phyloP scores from a whole-genome alignment of 2,797 vertebrate species.

The Euphonia xanthogaster region DNA sequence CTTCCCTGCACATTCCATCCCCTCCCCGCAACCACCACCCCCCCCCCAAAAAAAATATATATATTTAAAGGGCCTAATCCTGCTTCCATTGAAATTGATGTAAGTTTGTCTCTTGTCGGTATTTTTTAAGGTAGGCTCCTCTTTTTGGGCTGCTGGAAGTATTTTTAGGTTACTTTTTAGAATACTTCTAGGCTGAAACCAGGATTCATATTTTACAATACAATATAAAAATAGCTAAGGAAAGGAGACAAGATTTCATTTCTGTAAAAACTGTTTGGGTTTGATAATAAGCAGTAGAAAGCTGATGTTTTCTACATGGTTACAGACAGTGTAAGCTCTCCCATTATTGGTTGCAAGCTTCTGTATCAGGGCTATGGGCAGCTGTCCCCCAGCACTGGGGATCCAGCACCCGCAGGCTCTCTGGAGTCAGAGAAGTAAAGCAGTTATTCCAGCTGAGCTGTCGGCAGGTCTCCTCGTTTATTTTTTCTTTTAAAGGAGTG shows the following conservation, averaged over 20 bases:
- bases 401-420: neutral
- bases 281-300: neutral
- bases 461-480: neutral
- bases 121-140: neutral
- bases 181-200: neutral
- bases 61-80: slow-evolving; percentile 20
- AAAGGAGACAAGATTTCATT: neutral
- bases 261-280: neutral
- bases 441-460: neutral
- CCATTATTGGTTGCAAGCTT: neutral
- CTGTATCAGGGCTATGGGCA: neutral
- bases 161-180: neutral
- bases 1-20: neutral
- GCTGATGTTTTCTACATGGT: neutral
- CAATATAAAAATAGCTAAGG: neutral
- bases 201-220: neutral
- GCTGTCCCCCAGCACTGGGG: too few relatives aligned
- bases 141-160: neutral
- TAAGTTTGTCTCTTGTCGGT: neutral
- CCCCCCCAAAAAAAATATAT: neutral
- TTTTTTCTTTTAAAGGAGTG: neutral
- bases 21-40: neutral
- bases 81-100: neutral
- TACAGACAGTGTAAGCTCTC: neutral
- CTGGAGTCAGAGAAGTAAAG: neutral